phyloP scores from a whole-genome alignment of 2,113 vertebrate species.

The Lontra canadensis region DNA sequence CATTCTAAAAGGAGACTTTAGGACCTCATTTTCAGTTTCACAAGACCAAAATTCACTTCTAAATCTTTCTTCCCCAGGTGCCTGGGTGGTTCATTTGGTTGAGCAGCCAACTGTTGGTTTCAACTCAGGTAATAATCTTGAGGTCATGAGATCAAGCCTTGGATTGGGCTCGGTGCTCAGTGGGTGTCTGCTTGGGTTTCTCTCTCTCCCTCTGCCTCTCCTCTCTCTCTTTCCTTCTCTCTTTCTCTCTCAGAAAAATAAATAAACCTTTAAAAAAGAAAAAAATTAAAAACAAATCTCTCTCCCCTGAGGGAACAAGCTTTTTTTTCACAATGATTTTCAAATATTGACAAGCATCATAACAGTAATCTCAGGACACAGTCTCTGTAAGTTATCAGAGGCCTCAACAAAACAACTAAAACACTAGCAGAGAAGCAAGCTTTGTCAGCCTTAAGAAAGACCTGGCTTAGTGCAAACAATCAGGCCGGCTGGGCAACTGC shows the following conservation, averaged over 20 bases:
- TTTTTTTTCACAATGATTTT: background rate
- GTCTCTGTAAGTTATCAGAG: background rate
- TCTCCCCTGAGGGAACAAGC: background rate
- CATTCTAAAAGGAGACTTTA: background rate
- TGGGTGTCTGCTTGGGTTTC: background rate
- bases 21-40: background rate
- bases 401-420: background rate
- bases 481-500: background rate
- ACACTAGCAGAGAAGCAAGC: background rate
- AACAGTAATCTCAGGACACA: background rate
- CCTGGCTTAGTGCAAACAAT: background rate
- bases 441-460: background rate
- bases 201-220: background rate
- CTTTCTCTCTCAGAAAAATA: background rate
- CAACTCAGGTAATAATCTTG: background rate
- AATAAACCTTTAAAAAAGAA: background rate
- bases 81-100: background rate
- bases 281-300: background rate
- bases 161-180: background rate
- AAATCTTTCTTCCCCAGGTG: background rate
- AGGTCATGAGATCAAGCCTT: background rate
- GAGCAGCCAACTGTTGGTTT: background rate
- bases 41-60: constrained; percentile 24
- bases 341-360: background rate
- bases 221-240: background rate